Evolutionary conservation across 1,140 invertebrate genomes (phyloP), one percentile per base, ranked within the genome.

Genomic region (Cyphomyrmex costatus): DNA sequence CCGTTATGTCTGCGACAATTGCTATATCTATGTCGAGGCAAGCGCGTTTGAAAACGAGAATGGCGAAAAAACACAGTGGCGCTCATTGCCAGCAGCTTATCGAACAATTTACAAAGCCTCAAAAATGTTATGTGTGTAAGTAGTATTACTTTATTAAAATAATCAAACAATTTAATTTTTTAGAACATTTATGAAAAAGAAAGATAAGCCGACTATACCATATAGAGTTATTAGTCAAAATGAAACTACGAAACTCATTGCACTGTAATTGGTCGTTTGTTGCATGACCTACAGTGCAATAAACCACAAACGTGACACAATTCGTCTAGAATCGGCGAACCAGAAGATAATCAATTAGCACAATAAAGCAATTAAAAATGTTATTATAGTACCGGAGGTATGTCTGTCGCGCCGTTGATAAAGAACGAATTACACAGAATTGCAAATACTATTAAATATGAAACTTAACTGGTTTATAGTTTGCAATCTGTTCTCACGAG

Each of bases 351-450:
- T 90, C 89, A 90, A 92, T 93, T 90, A 87, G 70, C 82, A 49
- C 36, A 76, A 93, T 91, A 76, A 91, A 88, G 86, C 86, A 90
- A 92, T 92, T 91, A 89, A 92, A 92, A 92, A 90, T 66, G 60
- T 91, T 58, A 89, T 91, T 89, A 78, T 78, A 53, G 33, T 78
- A 89, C 86, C 71, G 51, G n/a, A 56, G 46, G 74, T 24, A 21
- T 83, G 61, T 65, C 46, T 51, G 30, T 86, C 51, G 65, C n/a
- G 8, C 42, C 4, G 19, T 49, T 51, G 74, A 89, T 56, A 61
- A 58, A 89, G 30, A 61, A 27, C 27, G 16, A 49, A n/a, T 21
- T 51, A 51, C n/a, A 19, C 33, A 10, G n/a, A 27, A 79, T 36
- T 51, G 19, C 19, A 33, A 27, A 77, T 51, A 85, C 4, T 66